Base-by-base conservation (phyloP, 64 coral and sea anemone species). In the Stylophora pistillata region DNA sequence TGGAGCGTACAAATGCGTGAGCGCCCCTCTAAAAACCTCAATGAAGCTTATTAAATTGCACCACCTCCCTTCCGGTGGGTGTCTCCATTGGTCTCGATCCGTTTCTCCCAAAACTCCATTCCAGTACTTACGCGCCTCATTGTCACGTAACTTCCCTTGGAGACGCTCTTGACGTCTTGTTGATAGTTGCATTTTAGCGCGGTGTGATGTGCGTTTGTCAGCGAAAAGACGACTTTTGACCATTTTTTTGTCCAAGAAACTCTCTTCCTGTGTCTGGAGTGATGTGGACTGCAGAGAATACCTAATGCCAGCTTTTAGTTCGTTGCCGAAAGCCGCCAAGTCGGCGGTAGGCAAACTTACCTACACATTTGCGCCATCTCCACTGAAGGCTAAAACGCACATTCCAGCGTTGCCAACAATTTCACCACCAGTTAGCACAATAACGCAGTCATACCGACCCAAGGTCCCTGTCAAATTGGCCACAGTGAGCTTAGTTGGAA, bases 71-170 rank as follows among this genome's bases (percentile, higher is more conserved):
- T 47, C 37, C 37, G 37, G 37, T 47, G 37, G 37, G 37, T 47
- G 37, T 47, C n/a, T n/a, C 37, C 37, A 47, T 7, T 47, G 3
- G 37, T 47, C 7, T 47, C 37, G 37, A 47, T 47, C 37, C 37
- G 37, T 47, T 47, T 4, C 3, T 47, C 37, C 37, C 37, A 47
- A 47, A 47, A 47, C 37, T 4, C 37, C 73, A 76, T n/a, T 76
- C 73, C 20, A 23, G 20, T 13, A 10, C 21, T 76, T 53, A 34
- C 10, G 17, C 0, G 16, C 32, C 20, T 28, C 17, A 10, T 28
- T 56, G 65, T 29, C 80, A 84, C 80, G 80, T 84, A 61, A 84
- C 62, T 84, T 84, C 31, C 33, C 80, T 84, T 84, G 61, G 80
- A 33, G 80, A 84, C 80, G 30, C 33, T 47, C 10, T 23, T 23